Conservation (phyloP, 64 coral and sea anemone genomes). For the Pocillopora damicornis region DNA sequence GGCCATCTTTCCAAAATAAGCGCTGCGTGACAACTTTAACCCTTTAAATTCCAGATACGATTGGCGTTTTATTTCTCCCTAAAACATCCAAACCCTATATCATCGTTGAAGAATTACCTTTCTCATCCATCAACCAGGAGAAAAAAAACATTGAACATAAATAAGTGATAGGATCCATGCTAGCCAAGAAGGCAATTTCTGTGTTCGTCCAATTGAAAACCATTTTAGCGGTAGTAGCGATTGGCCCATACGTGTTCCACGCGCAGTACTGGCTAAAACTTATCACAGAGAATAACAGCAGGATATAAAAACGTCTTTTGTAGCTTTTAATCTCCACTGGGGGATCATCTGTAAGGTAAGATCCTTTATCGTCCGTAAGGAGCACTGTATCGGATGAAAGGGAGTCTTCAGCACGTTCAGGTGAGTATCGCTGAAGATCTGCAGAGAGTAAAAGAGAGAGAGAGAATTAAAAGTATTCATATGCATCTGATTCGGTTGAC, state of each 20-base stretch:
- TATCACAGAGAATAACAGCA: constrained; percentile 79
- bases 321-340: constrained; percentile 41
- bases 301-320: constrained; percentile 94
- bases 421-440: not conserved
- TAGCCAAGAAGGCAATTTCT: constrained; percentile 84
- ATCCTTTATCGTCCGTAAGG: not conserved
- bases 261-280: constrained; percentile 84
- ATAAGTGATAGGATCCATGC: constrained; percentile 98
- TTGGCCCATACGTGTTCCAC: constrained; percentile 95
- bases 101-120: constrained; percentile 25
- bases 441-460: not conserved
- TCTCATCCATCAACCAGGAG: constrained; percentile 98
- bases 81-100: too few species aligned
- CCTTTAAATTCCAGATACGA: too few species aligned
- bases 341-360: not conserved
- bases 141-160: constrained; percentile 89
- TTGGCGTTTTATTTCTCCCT: too few species aligned
- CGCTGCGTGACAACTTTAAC: too few species aligned
- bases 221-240: constrained; percentile 82
- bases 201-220: constrained; percentile 96
- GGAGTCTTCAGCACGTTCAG: not conserved
- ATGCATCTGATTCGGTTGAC: not conserved
- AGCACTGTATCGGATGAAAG: not conserved
- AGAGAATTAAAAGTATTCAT: not conserved
- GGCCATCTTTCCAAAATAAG: too few species aligned